Conservation (phyloP, 1,140 invertebrate genomes). For the Thrips palmi region DNA sequence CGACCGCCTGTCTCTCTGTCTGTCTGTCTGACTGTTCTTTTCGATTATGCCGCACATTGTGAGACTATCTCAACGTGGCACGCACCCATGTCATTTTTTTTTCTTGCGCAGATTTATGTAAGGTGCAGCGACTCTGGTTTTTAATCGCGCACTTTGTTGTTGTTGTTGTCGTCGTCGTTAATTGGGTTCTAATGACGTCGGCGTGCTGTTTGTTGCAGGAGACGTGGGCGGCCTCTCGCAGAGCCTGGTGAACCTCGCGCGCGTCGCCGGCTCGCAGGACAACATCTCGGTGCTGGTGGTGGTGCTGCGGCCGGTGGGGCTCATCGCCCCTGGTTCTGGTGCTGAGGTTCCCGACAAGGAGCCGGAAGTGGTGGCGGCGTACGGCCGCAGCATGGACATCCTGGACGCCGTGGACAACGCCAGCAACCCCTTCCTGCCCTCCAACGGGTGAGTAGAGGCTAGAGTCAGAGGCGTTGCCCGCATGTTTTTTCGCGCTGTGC, state of each 20-base stretch:
- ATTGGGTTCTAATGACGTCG: background rate
- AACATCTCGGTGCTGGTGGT: conserved; percentile 80
- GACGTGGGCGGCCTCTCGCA: conserved; percentile 41
- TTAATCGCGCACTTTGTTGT: too few species aligned
- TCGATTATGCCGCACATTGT: too few species aligned
- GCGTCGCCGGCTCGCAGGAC: conserved; percentile 54
- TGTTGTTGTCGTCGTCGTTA: background rate
- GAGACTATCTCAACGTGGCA: too few species aligned
- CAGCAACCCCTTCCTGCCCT: conserved; percentile 10
- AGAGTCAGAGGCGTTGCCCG: conserved; percentile 8
- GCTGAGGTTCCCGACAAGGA: conserved; percentile 12
- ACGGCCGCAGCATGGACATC: conserved; percentile 8
- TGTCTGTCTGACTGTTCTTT: too few species aligned
- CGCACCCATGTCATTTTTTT: too few species aligned
- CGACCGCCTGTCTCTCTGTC: too few species aligned
- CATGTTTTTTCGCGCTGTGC: too few species aligned
- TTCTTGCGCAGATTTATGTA: too few species aligned
- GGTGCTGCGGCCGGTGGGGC: conserved; percentile 49
- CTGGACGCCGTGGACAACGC: conserved; percentile 7
- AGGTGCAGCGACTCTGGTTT: too few species aligned
- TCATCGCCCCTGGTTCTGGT: too few species aligned
- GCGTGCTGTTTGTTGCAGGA: conserved; percentile 28
- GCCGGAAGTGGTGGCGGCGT: conserved; percentile 7
- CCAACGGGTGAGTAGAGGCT: conserved; percentile 5
- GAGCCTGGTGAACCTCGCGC: conserved; percentile 51